phyloP scores from a whole-genome alignment of 2,113 vertebrate species.

The Pseudonaja textilis region DNA sequence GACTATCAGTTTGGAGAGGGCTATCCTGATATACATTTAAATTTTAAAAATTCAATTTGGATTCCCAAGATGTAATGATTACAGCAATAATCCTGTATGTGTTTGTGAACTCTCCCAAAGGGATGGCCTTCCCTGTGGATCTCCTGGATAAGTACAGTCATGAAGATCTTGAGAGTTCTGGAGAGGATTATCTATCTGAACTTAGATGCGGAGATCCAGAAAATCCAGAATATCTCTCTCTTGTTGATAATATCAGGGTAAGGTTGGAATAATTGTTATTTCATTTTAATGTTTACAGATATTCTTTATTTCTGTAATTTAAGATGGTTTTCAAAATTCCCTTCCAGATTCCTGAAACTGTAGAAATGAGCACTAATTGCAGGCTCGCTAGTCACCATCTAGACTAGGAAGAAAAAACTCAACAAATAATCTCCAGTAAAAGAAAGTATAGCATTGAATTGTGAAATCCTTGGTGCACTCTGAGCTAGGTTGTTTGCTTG shows the following conservation, averaged over 20 bases:
- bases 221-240: conserved; percentile 65
- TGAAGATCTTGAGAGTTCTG: conserved; percentile 73
- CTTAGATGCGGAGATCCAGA: conserved; percentile 72
- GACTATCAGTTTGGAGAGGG: not conserved
- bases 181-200: conserved; percentile 71
- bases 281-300: not conserved
- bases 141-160: conserved; percentile 73
- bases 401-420: not conserved
- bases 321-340: not conserved
- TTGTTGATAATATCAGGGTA: conserved; percentile 55
- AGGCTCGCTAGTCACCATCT: not conserved
- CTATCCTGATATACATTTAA: not conserved
- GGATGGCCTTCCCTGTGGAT: conserved; percentile 89
- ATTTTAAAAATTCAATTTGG: not conserved
- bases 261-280: conserved; percentile 12
- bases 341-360: not conserved
- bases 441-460: not conserved
- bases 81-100: not conserved
- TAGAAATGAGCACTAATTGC: not conserved
- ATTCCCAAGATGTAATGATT: not conserved
- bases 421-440: not conserved
- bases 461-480: not conserved
- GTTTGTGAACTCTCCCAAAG: conserved; percentile 56
- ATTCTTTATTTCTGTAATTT: not conserved
- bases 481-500: not conserved